These are phyloP conservation scores for Chlorops oryzae DNA, from an alignment of 1,140 invertebrate species.

Conservation along the genomic window DNA sequence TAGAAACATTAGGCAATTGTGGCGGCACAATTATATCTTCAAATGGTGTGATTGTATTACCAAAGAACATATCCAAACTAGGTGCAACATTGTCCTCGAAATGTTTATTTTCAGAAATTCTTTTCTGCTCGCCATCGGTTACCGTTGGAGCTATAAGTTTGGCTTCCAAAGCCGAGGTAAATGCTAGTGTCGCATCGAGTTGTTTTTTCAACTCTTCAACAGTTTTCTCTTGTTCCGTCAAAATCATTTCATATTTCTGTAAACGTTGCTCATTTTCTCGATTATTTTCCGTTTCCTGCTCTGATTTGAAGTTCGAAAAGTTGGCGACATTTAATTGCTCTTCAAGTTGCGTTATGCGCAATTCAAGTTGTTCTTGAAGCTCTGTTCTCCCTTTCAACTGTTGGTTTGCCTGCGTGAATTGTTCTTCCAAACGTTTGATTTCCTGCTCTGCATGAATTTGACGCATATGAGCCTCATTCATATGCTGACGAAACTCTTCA, in stretches of 20 bases:
- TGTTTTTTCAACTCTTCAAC: neutral
- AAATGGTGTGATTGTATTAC: conserved; percentile 8
- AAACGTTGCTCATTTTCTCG: neutral
- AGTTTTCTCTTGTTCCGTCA: too few relatives aligned
- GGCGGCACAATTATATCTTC: conserved; percentile 21
- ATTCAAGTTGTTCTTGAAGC: too few relatives aligned
- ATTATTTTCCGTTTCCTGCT: too few relatives aligned
- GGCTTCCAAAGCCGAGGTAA: too few relatives aligned
- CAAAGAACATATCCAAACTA: conserved; percentile 41
- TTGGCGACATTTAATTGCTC: neutral
- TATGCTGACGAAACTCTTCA: conserved; percentile 22
- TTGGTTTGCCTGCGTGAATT: neutral
- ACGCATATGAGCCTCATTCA: conserved; percentile 22
- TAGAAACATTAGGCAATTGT: too few relatives aligned
- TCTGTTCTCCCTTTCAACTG: neutral
- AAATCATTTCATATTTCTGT: neutral
- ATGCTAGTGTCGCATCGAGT: neutral
- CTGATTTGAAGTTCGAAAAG: too few relatives aligned
- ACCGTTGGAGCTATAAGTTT: too few relatives aligned
- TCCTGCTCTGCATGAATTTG: neutral
- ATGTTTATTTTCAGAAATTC: conserved; percentile 10
- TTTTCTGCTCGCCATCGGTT: neutral
- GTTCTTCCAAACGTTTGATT: neutral
- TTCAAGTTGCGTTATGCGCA: neutral
- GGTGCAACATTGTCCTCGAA: conserved; percentile 12